Evolutionary conservation across 2,888 invertebrate species (phyloP), one percentile per base, ranked within the genome.

Genomic region (Charanyca ferruginea): DNA sequence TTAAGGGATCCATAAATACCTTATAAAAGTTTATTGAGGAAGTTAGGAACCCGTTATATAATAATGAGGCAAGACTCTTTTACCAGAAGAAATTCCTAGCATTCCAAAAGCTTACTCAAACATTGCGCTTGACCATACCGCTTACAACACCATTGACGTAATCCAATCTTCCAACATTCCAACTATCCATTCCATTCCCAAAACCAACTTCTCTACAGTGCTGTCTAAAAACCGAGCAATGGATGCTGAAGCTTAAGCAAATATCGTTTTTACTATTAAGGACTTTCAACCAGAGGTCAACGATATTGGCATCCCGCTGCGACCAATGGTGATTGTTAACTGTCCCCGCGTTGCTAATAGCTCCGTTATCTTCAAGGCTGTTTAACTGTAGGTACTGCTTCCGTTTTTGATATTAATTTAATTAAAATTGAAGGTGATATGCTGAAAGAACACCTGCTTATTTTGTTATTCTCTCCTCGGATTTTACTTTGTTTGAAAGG

Each of bases 361-460:
- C 53, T 18, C 75, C 45, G 75, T 75, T 72, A 67, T 25, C 16
- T 49, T 51, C 72, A 75, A 72, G 75, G 75, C 45, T 66, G 42
- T 53, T 28, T 32, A 60, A 57, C 51, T 52, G 32, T 53, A 25
- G 7, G 20, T 71, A 38, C 32, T 13, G 55, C 49, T 73, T 66
- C 61, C 41, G 52, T 60, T 28, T 44, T 64, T 45, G 3, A 32
- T 59, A 58, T 23, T 44, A 45, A 60, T 65, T 75, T 73, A 78
- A 76, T 79, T 66, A 63, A 60, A 47, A 65, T 42, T 22, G 42
- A 11, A 60, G 49, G 52, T 49, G 44, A 18, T 25, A 18, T 32
- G 3, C 13, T 22, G 13, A 65, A 54, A 47, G 20, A 41, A 58
- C 38, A 38, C 38, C 38, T 38, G 38, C 38, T 16, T 32, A n/a